A percentile compares a stretch with the other conserved stretches of the same genome.
Evolutionary conservation across 1,140 invertebrate genomes (phyloP).

Genomic region (Trypoxylus dichotomus): DNA sequence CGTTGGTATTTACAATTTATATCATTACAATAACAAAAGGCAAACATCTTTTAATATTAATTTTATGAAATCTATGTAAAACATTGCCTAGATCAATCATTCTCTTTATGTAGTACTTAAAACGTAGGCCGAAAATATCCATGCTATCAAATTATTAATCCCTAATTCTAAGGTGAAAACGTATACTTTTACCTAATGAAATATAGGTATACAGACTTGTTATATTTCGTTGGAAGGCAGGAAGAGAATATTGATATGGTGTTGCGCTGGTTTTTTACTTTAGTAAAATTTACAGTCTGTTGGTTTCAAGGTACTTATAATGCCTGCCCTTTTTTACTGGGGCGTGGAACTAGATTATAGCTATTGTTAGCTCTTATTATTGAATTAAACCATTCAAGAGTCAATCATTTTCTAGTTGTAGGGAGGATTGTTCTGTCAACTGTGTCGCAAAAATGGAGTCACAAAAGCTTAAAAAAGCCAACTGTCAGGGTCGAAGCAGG

Average conservation of each 20-base stretch:
- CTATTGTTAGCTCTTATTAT: constrained; percentile 46
- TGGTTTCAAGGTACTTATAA: constrained; percentile 35
- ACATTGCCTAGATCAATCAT: too few species aligned
- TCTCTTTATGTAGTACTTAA: too few species aligned
- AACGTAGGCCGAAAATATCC: too few species aligned
- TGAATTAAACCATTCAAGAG: constrained; percentile 48
- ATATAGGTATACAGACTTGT: not conserved
- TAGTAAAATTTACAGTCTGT: constrained; percentile 43
- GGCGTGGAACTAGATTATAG: constrained; percentile 50
- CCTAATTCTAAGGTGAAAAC: too few species aligned
- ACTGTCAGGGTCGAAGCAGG: not conserved
- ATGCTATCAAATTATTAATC: too few species aligned
- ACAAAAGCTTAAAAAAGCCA: constrained; percentile 12
- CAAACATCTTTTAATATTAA: too few species aligned
- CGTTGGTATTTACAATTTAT: too few species aligned
- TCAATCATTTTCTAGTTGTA: constrained; percentile 46
- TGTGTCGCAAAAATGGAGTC: constrained; percentile 28
- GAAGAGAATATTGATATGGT: not conserved
- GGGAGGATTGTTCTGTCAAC: constrained; percentile 33
- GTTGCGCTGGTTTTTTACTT: constrained; percentile 25
- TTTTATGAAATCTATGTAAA: too few species aligned
- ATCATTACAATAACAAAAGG: too few species aligned
- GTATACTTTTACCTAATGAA: not conserved
- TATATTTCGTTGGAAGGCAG: too few species aligned
- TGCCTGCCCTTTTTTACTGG: constrained; percentile 41